Evolutionary conservation across 1,140 invertebrate genomes (phyloP).

Genomic region (Ceratitis capitata): DNA sequence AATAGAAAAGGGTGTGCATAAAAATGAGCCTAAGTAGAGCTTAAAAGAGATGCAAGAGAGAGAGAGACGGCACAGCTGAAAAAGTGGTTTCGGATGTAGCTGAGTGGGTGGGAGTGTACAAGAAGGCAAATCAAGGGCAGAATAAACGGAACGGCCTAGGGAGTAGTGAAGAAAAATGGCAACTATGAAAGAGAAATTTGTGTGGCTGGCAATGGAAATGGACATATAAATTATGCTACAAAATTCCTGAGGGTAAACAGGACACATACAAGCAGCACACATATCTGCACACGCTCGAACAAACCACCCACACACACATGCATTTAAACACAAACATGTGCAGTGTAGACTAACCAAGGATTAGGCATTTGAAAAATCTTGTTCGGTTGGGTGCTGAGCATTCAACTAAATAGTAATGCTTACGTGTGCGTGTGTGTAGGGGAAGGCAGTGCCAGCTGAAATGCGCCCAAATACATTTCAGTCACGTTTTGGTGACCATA

Average conservation of each 20-base stretch:
- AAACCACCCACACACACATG: neutral
- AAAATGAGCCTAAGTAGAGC: neutral
- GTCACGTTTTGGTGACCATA: neutral
- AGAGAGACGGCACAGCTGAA: too few relatives aligned
- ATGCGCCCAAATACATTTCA: constrained; percentile 9
- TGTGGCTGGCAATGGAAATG: constrained; percentile 14
- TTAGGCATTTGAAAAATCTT: neutral
- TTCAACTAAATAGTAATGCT: neutral
- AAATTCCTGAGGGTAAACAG: constrained; percentile 21
- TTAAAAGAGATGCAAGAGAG: neutral
- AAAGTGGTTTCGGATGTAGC: too few relatives aligned
- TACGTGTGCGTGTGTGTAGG: neutral
- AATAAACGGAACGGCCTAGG: neutral
- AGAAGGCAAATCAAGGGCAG: neutral
- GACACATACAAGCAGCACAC: neutral
- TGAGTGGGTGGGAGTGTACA: neutral
- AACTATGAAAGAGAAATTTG: neutral
- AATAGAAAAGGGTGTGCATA: constrained; percentile 29
- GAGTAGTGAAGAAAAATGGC: neutral
- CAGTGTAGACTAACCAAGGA: neutral
- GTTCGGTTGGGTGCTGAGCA: neutral
- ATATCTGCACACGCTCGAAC: neutral
- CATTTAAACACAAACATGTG: neutral
- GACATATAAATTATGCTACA: constrained; percentile 18
- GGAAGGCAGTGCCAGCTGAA: neutral